Evolutionary conservation across 2,797 vertebrate species (phyloP).

Genomic region (Sebastiscus tertius): DNA sequence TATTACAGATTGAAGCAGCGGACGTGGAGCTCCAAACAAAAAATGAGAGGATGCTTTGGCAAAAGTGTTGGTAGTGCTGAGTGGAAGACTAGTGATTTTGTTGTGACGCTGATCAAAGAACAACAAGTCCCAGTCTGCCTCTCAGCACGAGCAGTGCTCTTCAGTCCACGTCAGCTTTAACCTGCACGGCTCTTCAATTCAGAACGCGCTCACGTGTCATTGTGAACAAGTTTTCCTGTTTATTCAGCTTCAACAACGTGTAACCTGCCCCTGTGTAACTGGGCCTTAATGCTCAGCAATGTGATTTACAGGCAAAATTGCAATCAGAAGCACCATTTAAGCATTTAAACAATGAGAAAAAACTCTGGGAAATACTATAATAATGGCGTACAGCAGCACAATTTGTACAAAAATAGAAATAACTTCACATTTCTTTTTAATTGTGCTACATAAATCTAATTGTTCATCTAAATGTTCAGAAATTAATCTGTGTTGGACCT

Average conservation of each 20-base stretch:
- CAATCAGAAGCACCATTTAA: constrained; percentile 39
- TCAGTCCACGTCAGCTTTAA: constrained; percentile 51
- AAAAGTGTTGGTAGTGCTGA: constrained; percentile 70
- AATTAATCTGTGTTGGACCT: neutral
- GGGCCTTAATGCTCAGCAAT: constrained; percentile 2
- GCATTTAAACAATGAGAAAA: constrained; percentile 23
- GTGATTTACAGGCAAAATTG: constrained; percentile 38
- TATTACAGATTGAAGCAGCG: constrained; percentile 46
- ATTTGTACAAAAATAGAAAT: constrained; percentile 1
- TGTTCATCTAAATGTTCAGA: constrained; percentile 6
- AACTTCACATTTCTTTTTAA: neutral
- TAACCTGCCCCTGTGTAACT: neutral
- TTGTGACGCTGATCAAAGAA: constrained; percentile 79
- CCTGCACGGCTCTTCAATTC: constrained; percentile 13
- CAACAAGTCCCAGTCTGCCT: constrained; percentile 86
- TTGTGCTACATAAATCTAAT: neutral
- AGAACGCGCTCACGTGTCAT: neutral
- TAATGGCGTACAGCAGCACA: constrained; percentile 9
- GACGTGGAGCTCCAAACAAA: constrained; percentile 7
- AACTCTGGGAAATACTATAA: constrained; percentile 11
- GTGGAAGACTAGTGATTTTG: constrained; percentile 87
- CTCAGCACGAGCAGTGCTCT: constrained; percentile 73
- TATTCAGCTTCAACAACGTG: constrained; percentile 6
- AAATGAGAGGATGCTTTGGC: neutral
- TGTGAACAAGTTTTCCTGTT: constrained; percentile 25